Base-by-base conservation (phyloP, 2,888 invertebrate species). In the Acleris laterana region DNA sequence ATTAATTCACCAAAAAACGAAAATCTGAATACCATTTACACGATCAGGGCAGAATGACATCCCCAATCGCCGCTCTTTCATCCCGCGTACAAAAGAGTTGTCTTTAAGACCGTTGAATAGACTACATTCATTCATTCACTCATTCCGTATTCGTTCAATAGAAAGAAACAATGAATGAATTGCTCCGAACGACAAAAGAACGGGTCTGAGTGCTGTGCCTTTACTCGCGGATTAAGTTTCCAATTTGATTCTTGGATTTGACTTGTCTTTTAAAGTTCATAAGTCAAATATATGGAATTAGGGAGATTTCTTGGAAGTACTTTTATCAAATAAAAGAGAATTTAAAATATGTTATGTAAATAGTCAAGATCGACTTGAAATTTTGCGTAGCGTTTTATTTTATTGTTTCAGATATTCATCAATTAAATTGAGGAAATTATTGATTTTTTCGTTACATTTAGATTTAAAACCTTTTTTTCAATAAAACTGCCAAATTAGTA, bases 31-130 rank as follows among this genome's bases (percentile, higher is more conserved):
- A 59, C 69, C 69, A 69, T 70, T 70, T 70, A 63, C 70, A 60
- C 49, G 66, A 59, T 48, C 60, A 60, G 70, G 74, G 78, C 74
- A 55, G 71, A 77, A 72, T 72, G 73, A 72, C 73, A 72, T 72
- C 79, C 79, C 75, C 80, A 77, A 82, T 84, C 76, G 78, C 68
- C 69, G 71, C 73, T 76, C 77, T 79, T 79, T 79, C 76, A 77
- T 78, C 72, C 70, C 66, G 53, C 67, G 71, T 73, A 84, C 83
- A 84, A 84, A 84, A 78, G 81, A 78, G 80, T 82, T 80, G 83
- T 82, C 82, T 82, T 80, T 83, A 80, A 82, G 75, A 66, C 73
- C 74, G 75, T 75, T 82, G 79, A 80, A 82, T 79, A 72, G 78
- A 69, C 62, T 67, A 68, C 71, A 65, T 51, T 67, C 72, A 70